These are phyloP conservation scores for Acridotheres tristis DNA, from an alignment of 2,797 vertebrate species.

Conservation along the genomic window DNA sequence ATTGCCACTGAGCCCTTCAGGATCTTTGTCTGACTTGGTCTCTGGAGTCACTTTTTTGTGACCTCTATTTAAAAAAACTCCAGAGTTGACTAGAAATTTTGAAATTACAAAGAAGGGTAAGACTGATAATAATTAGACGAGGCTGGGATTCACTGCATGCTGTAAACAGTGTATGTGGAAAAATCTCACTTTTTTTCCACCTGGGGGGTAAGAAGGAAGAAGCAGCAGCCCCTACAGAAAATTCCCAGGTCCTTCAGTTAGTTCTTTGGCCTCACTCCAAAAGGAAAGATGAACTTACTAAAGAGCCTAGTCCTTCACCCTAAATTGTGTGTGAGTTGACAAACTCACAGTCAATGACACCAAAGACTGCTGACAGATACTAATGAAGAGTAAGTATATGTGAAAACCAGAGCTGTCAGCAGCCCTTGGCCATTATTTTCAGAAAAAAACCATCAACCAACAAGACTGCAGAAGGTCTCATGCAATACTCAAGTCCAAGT, in stretches of 20 bases:
- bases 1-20: not conserved
- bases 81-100: not conserved
- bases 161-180: not conserved
- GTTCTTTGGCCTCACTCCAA: not conserved
- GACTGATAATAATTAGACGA: not conserved
- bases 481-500: not conserved
- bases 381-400: not conserved
- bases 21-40: not conserved
- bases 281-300: not conserved
- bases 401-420: not conserved
- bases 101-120: not conserved
- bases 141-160: not conserved
- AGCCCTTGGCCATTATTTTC: not conserved
- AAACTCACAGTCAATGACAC: not conserved
- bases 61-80: not conserved
- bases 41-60: not conserved
- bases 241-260: not conserved
- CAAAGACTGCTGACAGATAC: not conserved
- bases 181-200: not conserved
- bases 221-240: not conserved
- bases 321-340: not conserved
- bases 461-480: not conserved
- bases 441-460: not conserved
- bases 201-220: not conserved
- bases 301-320: not conserved